Base-by-base conservation (phyloP, 2,888 invertebrate species). In the Anoplius nigerrimus region DNA sequence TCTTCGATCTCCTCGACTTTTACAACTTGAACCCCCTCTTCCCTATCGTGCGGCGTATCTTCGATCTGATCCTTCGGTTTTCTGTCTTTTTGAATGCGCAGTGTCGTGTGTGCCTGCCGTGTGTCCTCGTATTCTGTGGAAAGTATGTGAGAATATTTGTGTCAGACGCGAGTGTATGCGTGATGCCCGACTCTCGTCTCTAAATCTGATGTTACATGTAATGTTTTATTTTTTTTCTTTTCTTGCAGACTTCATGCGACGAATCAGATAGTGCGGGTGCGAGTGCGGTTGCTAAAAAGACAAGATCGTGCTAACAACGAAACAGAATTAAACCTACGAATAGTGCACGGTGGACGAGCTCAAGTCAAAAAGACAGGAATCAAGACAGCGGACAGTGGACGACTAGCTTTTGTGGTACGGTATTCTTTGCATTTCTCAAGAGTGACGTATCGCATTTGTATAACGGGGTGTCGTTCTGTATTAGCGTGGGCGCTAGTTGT, bases 41-140 rank as follows among this genome's bases (percentile, higher is more conserved):
- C 85, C 85, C 84, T 86, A 83, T 80, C 81, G 76, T 83, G 76
- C 78, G 80, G 78, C 74, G 74, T 86, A 66, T 86, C 85, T 66
- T 84, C 85, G 73, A 85, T 82, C 74, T 83, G 81, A 83, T 87
- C 87, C 79, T 80, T 79, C 64, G 82, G 73, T 79, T 83, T 84
- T 74, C 75, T 87, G 80, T 87, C 87, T 86, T 87, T 88, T 78
- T 82, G 86, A 85, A 85, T 85, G 78, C 82, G 85, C 80, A 84
- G 84, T 88, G 86, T 87, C 81, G 82, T 88, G 88, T 88, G 86
- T 89, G 83, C 88, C 83, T 88, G 86, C 86, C 81, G 86, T 87
- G 87, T 88, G 86, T 88, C 88, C 88, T 88, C 88, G 88, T 89
- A 88, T 89, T 89, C 88, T 89, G 88, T 87, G 88, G 85, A 89